These are phyloP conservation scores for Drosophila ananassae DNA, from an alignment of 1,140 invertebrate species.

Conservation along the genomic window DNA sequence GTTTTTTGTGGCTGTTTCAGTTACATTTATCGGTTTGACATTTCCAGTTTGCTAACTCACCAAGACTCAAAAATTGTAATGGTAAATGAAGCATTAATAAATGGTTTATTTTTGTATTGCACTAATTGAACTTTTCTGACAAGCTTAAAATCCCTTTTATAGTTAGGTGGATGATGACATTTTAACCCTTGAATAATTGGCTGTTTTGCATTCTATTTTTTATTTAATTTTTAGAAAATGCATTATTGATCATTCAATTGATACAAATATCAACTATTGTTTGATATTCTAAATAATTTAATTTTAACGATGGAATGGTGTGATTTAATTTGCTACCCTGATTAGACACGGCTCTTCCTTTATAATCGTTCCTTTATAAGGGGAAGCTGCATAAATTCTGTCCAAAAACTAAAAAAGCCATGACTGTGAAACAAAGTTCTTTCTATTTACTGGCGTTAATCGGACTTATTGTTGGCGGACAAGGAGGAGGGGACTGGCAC, in stretches of 20 bases:
- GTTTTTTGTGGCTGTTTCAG: constrained; percentile 37
- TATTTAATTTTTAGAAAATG: no score
- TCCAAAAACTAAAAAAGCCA: not conserved
- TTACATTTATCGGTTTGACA: constrained; percentile 67
- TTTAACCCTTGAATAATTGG: not conserved
- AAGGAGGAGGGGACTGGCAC: not conserved
- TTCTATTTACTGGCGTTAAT: not conserved
- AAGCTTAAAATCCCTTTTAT: not conserved
- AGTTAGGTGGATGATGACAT: constrained; percentile 5
- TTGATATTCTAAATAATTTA: no score
- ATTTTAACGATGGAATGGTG: no score
- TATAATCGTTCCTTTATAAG: no score
- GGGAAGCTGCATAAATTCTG: no score
- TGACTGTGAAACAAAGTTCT: not conserved
- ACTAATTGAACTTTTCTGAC: constrained; percentile 3
- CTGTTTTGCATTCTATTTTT: not conserved
- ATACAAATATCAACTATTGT: no score
- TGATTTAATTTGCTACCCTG: no score
- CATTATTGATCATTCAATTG: no score
- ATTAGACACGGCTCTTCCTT: no score
- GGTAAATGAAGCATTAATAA: not conserved
- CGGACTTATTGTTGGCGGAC: not conserved
- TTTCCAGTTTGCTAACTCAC: constrained; percentile 24
- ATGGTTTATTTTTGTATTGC: constrained; percentile 7
- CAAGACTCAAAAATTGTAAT: not conserved